Evolutionary conservation across 2,888 invertebrate species (phyloP).

Genomic region (Dryobota labecula): DNA sequence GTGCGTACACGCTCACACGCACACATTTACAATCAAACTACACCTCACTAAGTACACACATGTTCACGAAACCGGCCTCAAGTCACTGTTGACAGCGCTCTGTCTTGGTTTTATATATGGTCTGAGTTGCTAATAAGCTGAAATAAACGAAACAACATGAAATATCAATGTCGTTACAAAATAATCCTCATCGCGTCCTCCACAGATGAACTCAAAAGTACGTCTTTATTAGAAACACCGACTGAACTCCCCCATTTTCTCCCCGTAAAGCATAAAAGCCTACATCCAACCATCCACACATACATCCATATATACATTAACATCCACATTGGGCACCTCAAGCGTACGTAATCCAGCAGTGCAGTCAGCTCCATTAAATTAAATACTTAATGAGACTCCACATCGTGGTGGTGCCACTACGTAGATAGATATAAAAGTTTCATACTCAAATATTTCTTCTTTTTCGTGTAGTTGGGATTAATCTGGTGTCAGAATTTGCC

Average conservation of each 20-base stretch:
- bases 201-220: background rate
- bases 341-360: slow-evolving; percentile 54
- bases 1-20: too few relatives aligned
- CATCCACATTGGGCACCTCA: slow-evolving; percentile 47
- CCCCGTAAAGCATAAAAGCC: slow-evolving; percentile 25
- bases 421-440: slow-evolving; percentile 21
- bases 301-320: slow-evolving; percentile 21
- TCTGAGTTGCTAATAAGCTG: background rate
- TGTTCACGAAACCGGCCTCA: too few relatives aligned
- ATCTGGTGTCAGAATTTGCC: too few relatives aligned
- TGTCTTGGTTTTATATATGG: too few relatives aligned
- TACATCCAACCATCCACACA: background rate
- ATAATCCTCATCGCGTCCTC: slow-evolving; percentile 8
- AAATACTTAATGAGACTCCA: slow-evolving; percentile 63
- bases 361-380: slow-evolving; percentile 65
- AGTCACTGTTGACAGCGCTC: too few relatives aligned
- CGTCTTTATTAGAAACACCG: slow-evolving; percentile 1
- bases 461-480: too few relatives aligned
- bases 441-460: background rate
- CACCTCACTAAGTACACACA: too few relatives aligned
- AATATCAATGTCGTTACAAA: background rate
- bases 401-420: background rate
- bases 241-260: slow-evolving; percentile 5
- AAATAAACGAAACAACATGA: background rate
- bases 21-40: too few relatives aligned